Base-by-base conservation (phyloP, 1,140 invertebrate genomes). In the Andricus grossulariae region DNA sequence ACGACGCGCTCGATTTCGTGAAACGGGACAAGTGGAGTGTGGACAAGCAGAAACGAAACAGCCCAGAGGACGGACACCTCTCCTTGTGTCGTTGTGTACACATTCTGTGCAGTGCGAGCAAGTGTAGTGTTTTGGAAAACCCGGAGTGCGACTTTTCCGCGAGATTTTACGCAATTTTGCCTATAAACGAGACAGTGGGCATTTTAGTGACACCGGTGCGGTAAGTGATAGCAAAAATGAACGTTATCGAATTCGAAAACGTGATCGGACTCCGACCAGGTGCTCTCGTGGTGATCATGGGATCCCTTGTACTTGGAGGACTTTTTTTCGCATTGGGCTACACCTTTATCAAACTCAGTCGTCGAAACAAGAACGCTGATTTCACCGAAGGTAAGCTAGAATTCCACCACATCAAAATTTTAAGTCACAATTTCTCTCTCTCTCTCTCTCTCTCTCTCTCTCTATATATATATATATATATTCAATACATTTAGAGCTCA, bases 291-390 rank as follows among this genome's bases (percentile, higher is more conserved):
- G 57, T 39, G 25, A 66, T 66, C n/a, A 13, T 66, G 12, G 57
- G 57, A 25, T 66, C 57, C 32, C 25, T 66, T 66, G 57, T 66
- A 16, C 57, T 66, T 39, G 57, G 57, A 25, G 57, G 57, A 39
- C 13, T 66, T 32, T 66, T 66, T 66, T 66, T 66, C 25, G 25
- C 32, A 66, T 39, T 66, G 32, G 57, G 57, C 25, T 32, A 66
- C 25, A 66, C 39, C 15, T 13, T 66, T 32, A 66, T 39, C 16
- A 66, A 39, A 66, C 11, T 66, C 6, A 32, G 57, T 66, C 57
- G 57, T n/a, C 57, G 57, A 66, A 66, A 39, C 32, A 66, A 66
- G 12, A 66, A 66, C 11, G 54, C 18, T 39, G 25, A 66, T 39
- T 25, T 12, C 25, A 66, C 21, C 57, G 15, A 66, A 66, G n/a